Evolutionary conservation across 2,113 vertebrate species (phyloP).

Genomic region (Nicator chloris): DNA sequence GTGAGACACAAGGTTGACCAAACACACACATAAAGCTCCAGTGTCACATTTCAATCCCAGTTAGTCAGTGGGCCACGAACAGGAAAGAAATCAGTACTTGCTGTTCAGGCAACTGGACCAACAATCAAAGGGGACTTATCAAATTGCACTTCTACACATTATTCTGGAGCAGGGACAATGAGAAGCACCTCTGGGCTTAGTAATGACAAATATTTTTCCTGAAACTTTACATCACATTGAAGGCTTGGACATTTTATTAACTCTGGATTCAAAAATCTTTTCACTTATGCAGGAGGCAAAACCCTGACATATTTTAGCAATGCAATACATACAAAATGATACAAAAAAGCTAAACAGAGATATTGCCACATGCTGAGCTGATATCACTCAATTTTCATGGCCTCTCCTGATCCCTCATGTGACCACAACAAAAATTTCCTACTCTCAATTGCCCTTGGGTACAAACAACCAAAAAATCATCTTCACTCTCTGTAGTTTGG

Average conservation of each 20-base stretch:
- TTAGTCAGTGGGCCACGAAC: neutral
- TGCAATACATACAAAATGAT: neutral
- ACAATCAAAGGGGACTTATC: neutral
- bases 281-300: neutral
- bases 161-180: neutral
- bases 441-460: neutral
- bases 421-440: neutral
- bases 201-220: neutral
- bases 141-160: neutral
- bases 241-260: neutral
- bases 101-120: constrained; percentile 1
- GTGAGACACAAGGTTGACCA: neutral
- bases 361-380: neutral
- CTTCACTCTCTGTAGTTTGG: neutral
- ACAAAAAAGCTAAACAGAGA: neutral
- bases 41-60: constrained; percentile 5
- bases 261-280: neutral
- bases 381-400: neutral
- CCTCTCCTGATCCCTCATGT: neutral
- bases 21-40: neutral
- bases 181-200: neutral
- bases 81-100: neutral
- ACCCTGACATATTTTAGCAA: neutral
- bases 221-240: neutral
- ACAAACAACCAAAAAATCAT: neutral